phyloP scores from a whole-genome alignment of 2,797 vertebrate genomes.

The Selene dorsalis region DNA sequence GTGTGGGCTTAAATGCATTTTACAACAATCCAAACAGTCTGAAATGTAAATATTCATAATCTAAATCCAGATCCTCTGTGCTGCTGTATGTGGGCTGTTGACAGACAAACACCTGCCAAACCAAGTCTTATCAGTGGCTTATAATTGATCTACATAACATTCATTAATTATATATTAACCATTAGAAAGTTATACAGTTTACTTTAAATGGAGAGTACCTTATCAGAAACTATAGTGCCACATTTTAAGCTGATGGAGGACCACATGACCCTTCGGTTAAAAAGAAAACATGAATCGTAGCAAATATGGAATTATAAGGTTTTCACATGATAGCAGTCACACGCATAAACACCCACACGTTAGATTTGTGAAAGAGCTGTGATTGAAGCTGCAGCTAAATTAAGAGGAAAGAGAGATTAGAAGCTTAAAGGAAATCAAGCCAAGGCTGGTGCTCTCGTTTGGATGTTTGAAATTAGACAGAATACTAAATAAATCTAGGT shows the following conservation, averaged over 20 bases:
- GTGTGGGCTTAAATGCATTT: too few relatives aligned
- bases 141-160: neutral
- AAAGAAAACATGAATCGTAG: conserved; percentile 38
- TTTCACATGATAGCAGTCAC: conserved; percentile 67
- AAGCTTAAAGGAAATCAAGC: conserved; percentile 76
- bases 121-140: neutral
- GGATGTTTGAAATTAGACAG: conserved; percentile 77
- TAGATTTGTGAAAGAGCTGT: conserved; percentile 73
- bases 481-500: conserved; percentile 69
- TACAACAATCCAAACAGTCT: neutral
- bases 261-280: conserved; percentile 28
- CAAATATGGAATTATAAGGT: conserved; percentile 57
- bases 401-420: conserved; percentile 78
- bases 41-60: neutral
- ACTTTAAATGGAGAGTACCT: neutral
- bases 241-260: conserved; percentile 5
- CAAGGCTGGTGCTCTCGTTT: conserved; percentile 79
- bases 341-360: conserved; percentile 66
- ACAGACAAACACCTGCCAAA: neutral
- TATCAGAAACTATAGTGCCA: conserved; percentile 17
- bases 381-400: conserved; percentile 75
- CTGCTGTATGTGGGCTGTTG: neutral
- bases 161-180: conserved; percentile 9
- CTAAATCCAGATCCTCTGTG: neutral
- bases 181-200: conserved; percentile 1